Base-by-base conservation (phyloP, 2,888 invertebrate genomes). In the Eristalis tenax region DNA sequence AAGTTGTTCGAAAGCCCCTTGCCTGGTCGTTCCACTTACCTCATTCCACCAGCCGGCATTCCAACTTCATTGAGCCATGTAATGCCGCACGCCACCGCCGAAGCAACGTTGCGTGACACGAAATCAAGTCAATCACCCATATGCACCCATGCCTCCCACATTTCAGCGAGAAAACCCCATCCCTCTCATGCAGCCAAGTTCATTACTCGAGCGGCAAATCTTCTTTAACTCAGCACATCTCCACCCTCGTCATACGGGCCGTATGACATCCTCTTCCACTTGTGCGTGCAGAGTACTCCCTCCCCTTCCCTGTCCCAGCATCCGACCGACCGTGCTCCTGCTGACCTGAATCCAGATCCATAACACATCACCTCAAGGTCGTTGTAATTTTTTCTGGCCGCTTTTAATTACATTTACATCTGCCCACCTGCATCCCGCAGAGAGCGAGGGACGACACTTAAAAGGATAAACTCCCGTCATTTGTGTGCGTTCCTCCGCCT, bases 341-440 rank as follows among this genome's bases (percentile, higher is more conserved):
- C 59, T 59, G 59, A 59, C 59, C 59, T 59, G 26, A 26, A 59
- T 59, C 26, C 59, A 13, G 26, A 59, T 23, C 23, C 32, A 32
- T 8, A 26, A 23, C 22, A 61, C 43, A 74, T 43, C 61, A 43
- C 76, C 40, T 85, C 81, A 81, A 80, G 80, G 80, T 68, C 76
- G 43, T 71, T 63, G 71, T 71, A 71, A 18, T 50, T 43, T 43
- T 76, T 77, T 75, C 70, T 71, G 13, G 35, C 26, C 70, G 66
- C 66, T 63, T 81, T 85, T 77, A 82, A 86, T 81, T 77, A 81
- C 77, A 82, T 71, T 77, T 50, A 59, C 76, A 38, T 38, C 35
- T 65, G 56, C 63, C 56, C 32, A 68, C 43, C 74, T 76, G 63
- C 32, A 43, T 18, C 40, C 43, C 69, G 69, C 68, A 64, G 71